Evolutionary conservation across 2,888 invertebrate species (phyloP).

Genomic region (Synanthedon tipuliformis): DNA sequence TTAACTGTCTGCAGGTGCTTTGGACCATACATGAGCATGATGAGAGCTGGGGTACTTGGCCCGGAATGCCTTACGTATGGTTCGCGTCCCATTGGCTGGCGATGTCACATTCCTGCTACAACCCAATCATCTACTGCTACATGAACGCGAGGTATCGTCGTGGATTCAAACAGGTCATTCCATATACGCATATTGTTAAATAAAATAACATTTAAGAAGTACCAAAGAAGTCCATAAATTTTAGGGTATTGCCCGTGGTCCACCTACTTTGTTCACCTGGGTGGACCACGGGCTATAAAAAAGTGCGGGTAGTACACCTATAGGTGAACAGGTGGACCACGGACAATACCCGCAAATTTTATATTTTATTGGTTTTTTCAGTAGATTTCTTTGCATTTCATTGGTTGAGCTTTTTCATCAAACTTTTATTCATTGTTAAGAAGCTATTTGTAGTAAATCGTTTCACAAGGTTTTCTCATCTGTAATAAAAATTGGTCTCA

Average conservation of each 20-base stretch:
- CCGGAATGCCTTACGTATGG: constrained; percentile 79
- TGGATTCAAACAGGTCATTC: constrained; percentile 73
- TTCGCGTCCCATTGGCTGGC: constrained; percentile 86
- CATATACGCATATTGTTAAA: too few species aligned
- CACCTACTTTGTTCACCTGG: too few species aligned
- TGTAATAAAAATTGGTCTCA: not conserved
- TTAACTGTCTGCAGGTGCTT: constrained; percentile 59
- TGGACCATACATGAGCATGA: constrained; percentile 64
- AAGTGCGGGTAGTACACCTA: too few species aligned
- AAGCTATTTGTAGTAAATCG: not conserved
- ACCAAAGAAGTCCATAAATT: too few species aligned
- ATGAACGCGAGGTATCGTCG: constrained; percentile 86
- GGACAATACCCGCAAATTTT: too few species aligned
- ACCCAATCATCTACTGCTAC: constrained; percentile 88
- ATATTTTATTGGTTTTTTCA: too few species aligned
- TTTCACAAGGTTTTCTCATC: not conserved
- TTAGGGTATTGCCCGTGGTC: too few species aligned
- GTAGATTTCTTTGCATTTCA: not conserved
- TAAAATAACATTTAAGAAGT: too few species aligned
- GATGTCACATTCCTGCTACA: constrained; percentile 91
- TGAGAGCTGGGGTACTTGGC: constrained; percentile 71
- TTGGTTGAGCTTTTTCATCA: not conserved
- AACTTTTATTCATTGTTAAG: not conserved
- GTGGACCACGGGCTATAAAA: too few species aligned
- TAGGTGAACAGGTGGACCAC: too few species aligned